Evolutionary conservation across 2,797 vertebrate genomes (phyloP).

Genomic region (Rhabdophis nuchalis): DNA sequence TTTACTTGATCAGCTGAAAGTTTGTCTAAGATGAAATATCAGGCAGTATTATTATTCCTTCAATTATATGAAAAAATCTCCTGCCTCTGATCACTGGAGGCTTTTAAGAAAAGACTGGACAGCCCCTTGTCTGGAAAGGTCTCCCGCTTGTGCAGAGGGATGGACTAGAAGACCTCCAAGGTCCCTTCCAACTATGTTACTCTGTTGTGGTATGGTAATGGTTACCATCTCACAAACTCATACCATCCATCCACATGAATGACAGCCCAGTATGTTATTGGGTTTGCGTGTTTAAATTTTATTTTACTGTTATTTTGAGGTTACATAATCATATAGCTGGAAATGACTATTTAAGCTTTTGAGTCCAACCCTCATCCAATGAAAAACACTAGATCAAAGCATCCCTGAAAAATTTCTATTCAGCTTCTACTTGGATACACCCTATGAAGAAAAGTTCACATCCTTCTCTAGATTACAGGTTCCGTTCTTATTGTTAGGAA

Average conservation of each 20-base stretch:
- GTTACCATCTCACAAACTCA: slow-evolving; percentile 1
- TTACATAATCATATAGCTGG: not conserved
- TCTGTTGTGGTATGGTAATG: not conserved
- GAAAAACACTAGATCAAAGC: not conserved
- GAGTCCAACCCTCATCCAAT: not conserved
- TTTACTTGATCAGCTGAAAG: slow-evolving; percentile 29
- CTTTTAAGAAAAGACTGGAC: too few relatives aligned
- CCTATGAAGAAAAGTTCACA: not conserved
- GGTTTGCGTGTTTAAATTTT: not conserved
- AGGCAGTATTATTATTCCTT: slow-evolving; percentile 14
- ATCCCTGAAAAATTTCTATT: not conserved
- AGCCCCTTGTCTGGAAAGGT: too few relatives aligned
- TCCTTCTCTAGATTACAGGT: not conserved
- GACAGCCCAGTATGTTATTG: slow-evolving; percentile 1
- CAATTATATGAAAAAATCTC: not conserved
- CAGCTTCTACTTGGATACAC: not conserved
- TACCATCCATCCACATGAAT: not conserved
- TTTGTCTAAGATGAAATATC: slow-evolving; percentile 23
- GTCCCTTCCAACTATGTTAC: too few relatives aligned
- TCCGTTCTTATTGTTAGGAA: not conserved
- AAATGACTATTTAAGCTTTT: not conserved
- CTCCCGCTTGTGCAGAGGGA: too few relatives aligned
- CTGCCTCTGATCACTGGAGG: not conserved
- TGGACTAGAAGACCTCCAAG: too few relatives aligned
- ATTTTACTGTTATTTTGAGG: not conserved